These are phyloP conservation scores for Andrena hattorfiana DNA, from an alignment of 2,888 invertebrate species.

Conservation along the genomic window DNA sequence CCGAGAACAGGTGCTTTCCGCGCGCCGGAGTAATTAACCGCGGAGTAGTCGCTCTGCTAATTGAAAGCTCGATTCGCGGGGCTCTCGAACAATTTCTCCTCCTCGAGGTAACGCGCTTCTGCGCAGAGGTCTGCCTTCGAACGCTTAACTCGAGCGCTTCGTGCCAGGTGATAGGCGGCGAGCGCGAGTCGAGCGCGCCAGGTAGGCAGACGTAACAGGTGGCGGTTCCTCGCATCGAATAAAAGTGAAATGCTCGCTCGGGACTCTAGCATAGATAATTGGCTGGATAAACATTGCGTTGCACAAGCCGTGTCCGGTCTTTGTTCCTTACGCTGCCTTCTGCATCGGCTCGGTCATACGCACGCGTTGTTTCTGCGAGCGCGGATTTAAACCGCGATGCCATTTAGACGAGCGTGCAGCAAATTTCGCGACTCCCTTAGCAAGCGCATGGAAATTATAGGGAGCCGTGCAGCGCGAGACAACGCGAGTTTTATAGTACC, in stretches of 20 bases:
- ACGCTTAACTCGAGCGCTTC: not conserved
- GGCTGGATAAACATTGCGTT: constrained; percentile 78
- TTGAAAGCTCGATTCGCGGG: too few species aligned
- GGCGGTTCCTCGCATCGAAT: constrained; percentile 64
- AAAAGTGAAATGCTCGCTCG: constrained; percentile 79
- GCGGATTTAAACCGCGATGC: not conserved
- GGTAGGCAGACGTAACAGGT: constrained; percentile 53
- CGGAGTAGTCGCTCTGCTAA: too few species aligned
- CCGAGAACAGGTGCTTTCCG: not conserved
- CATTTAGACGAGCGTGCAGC: not conserved
- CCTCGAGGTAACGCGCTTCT: not conserved
- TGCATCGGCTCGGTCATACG: not conserved
- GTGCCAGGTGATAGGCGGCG: constrained; percentile 10
- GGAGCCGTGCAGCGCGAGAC: not conserved
- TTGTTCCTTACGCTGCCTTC: constrained; percentile 69
- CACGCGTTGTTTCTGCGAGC: constrained; percentile 18
- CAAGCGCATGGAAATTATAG: too few species aligned
- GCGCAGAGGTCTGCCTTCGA: not conserved
- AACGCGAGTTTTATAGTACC: not conserved
- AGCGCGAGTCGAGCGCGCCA: not conserved
- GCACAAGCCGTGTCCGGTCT: constrained; percentile 79
- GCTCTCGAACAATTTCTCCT: not conserved
- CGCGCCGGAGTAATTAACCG: too few species aligned
- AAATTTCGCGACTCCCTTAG: constrained; percentile 6
- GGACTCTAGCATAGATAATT: constrained; percentile 78